phyloP scores from a whole-genome alignment of 2,888 invertebrate genomes.

The Epirrhoe tristata region DNA sequence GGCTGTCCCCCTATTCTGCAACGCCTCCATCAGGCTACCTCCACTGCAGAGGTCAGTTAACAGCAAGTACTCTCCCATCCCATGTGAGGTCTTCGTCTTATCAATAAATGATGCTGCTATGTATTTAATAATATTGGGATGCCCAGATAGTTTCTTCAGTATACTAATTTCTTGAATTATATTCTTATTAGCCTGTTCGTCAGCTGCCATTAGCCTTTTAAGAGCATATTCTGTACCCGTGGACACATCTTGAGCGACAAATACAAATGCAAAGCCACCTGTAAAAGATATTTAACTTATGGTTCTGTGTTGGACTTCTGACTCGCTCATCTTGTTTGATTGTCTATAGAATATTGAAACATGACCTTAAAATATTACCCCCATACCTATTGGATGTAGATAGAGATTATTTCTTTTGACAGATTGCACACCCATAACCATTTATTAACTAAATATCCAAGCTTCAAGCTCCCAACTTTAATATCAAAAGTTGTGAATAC shows the following conservation, averaged over 20 bases:
- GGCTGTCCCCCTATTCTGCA: slow-evolving; percentile 85
- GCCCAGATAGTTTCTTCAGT: slow-evolving; percentile 95
- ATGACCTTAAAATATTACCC: background rate
- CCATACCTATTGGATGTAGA: no score
- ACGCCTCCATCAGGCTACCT: slow-evolving; percentile 89
- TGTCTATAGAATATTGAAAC: background rate
- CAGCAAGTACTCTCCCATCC: slow-evolving; percentile 95
- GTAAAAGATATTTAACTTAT: slow-evolving; percentile 67
- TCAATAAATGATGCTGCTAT: slow-evolving; percentile 93
- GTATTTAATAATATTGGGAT: slow-evolving; percentile 96
- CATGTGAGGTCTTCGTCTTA: slow-evolving; percentile 91
- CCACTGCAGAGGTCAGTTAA: slow-evolving; percentile 97
- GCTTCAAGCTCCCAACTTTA: no score
- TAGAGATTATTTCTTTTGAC: no score
- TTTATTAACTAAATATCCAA: no score
- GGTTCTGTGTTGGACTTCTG: background rate
- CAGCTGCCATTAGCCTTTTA: slow-evolving; percentile 94
- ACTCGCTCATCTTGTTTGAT: slow-evolving; percentile 2
- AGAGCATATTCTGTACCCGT: slow-evolving; percentile 96
- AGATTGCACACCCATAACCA: no score
- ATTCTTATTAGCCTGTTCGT: slow-evolving; percentile 91
- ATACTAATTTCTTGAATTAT: slow-evolving; percentile 93
- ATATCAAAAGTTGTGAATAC: no score
- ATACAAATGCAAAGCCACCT: slow-evolving; percentile 99
- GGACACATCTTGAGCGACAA: slow-evolving; percentile 95